A percentile compares a stretch with the other conserved stretches of the same genome.
These are phyloP conservation scores for Silurus glanis DNA, from an alignment of 2,113 vertebrate genomes.

Conservation along the genomic window DNA sequence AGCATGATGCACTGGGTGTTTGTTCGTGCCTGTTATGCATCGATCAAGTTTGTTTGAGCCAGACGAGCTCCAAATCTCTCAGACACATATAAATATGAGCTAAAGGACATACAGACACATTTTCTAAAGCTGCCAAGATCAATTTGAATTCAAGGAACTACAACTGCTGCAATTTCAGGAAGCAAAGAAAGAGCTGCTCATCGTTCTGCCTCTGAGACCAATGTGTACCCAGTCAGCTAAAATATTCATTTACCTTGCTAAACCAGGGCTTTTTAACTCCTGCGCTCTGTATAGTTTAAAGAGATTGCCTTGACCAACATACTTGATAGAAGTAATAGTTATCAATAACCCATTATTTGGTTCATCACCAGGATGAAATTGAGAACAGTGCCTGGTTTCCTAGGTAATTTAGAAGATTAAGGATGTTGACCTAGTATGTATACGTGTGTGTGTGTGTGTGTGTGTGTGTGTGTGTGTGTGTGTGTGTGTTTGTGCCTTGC, in stretches of 20 bases:
- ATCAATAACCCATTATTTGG: slow-evolving; percentile 5
- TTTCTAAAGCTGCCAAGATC: slow-evolving; percentile 14
- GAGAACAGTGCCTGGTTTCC: not conserved
- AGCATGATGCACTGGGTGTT: slow-evolving; percentile 22
- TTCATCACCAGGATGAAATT: not conserved
- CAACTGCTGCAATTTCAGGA: not conserved
- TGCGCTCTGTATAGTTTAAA: not conserved
- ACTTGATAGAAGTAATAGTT: not conserved
- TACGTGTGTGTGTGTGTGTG: not conserved
- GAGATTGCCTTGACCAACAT: not conserved
- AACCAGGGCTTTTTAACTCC: not conserved
- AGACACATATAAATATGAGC: slow-evolving; percentile 17
- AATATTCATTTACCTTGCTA: slow-evolving; percentile 21
- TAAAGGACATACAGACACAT: slow-evolving; percentile 3
- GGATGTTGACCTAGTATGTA: not conserved
- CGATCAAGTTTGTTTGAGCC: slow-evolving; percentile 27
- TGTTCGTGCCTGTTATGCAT: slow-evolving; percentile 27
- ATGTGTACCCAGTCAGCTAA: slow-evolving; percentile 13
- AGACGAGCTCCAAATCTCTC: slow-evolving; percentile 13
- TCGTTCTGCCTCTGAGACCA: not conserved
- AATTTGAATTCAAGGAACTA: not conserved
- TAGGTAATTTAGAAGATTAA: not conserved
- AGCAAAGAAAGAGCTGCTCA: slow-evolving; percentile 9
- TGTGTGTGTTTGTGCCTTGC: slow-evolving; percentile 8
- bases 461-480: not conserved